Conservation (phyloP, 2,113 vertebrate species). For the Cyphomyrus discorhynchus region DNA sequence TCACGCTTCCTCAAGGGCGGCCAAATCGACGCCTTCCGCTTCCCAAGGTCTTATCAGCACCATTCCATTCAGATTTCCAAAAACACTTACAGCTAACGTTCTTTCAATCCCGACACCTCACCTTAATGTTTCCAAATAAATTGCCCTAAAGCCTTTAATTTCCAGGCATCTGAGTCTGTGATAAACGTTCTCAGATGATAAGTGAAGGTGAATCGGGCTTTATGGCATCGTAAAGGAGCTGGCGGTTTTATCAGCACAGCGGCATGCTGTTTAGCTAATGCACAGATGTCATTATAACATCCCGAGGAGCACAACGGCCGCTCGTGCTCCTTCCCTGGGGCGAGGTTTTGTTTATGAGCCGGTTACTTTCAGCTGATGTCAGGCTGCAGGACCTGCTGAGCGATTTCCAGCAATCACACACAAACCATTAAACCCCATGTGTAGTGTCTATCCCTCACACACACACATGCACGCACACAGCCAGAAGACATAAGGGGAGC, state of each 20-base stretch:
- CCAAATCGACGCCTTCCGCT: background rate
- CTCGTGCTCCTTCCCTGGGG: background rate
- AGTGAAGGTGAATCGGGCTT: background rate
- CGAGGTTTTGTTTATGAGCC: background rate
- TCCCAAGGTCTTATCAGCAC: background rate
- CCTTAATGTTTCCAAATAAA: conserved; percentile 7
- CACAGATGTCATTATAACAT: background rate
- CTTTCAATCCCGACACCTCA: background rate
- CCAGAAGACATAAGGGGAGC: background rate
- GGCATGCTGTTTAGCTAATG: conserved; percentile 6
- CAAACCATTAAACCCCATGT: conserved; percentile 4
- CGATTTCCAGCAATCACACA: background rate
- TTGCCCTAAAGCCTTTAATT: background rate
- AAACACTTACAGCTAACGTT: background rate
- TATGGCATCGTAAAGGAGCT: background rate
- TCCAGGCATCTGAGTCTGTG: background rate
- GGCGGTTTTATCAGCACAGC: background rate
- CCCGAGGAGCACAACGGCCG: background rate
- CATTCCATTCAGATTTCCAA: background rate
- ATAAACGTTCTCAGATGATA: conserved; percentile 4
- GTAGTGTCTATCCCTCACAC: background rate
- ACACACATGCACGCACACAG: background rate
- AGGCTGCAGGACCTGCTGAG: background rate
- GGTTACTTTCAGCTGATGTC: conserved; percentile 1
- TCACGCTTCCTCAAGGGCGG: background rate